Evolutionary conservation across 2,113 vertebrate genomes (phyloP).

Genomic region (Nothocercus julius): DNA sequence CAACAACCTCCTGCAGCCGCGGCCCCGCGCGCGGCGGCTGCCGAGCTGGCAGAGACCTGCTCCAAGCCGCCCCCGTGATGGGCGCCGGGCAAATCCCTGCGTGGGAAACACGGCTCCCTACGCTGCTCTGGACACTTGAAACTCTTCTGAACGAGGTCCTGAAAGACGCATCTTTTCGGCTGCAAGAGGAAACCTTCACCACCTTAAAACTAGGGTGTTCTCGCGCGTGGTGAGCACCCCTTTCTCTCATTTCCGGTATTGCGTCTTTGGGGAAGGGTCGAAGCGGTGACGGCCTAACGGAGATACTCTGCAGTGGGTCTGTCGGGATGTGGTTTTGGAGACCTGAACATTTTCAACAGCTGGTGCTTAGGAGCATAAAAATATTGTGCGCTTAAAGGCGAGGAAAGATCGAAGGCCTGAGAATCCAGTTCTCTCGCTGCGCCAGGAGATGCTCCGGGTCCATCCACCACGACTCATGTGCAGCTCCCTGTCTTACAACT

Average conservation of each 20-base stretch:
- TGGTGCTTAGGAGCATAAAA: not conserved
- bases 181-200: not conserved
- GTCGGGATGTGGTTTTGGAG: not conserved
- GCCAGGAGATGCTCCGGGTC: not conserved
- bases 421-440: not conserved
- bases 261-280: not conserved
- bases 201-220: not conserved
- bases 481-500: not conserved
- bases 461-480: not conserved
- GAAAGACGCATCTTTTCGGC: not conserved
- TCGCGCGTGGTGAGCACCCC: not conserved
- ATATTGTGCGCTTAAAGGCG: not conserved
- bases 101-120: not conserved
- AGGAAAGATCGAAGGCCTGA: not conserved
- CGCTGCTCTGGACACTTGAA: not conserved
- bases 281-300: not conserved
- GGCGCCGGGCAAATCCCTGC: accelerated
- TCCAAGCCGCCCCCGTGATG: not conserved
- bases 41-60: not conserved
- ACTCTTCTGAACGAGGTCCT: not conserved
- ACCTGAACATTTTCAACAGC: not conserved
- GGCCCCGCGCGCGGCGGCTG: no score
- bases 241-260: not conserved
- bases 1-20: no score
- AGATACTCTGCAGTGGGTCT: accelerated